phyloP scores from a whole-genome alignment of 2,888 invertebrate genomes.

The Acanthosepion lycidas region DNA sequence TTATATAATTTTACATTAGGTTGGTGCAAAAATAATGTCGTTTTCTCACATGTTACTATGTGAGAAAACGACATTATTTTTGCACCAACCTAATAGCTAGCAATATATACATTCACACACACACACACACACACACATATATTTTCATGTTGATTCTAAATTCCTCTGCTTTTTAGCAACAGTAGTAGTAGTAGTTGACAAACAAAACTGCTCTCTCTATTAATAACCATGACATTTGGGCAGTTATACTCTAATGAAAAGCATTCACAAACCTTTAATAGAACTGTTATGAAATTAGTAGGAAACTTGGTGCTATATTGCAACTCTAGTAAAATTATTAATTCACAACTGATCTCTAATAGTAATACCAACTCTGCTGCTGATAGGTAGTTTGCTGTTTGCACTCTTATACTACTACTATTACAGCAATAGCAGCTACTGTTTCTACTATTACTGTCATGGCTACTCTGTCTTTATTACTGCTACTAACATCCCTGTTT shows the following conservation, averaged over 20 bases:
- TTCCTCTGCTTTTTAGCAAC: neutral
- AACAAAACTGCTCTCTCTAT: neutral
- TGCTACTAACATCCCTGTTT: neutral
- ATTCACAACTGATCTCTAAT: neutral
- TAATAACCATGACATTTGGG: neutral
- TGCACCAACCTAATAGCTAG: too few relatives aligned
- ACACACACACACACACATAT: too few relatives aligned
- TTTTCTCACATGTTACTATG: too few relatives aligned
- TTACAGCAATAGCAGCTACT: neutral
- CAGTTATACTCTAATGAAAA: neutral
- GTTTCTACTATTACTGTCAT: neutral
- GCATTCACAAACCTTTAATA: neutral
- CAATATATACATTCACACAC: too few relatives aligned
- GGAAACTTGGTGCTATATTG: neutral
- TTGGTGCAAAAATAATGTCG: too few relatives aligned
- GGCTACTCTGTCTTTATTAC: neutral
- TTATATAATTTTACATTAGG: too few relatives aligned
- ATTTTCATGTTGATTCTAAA: neutral
- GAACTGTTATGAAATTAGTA: neutral
- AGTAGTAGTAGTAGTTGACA: neutral
- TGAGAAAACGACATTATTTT: too few relatives aligned
- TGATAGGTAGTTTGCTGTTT: too few relatives aligned
- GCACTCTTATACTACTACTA: neutral
- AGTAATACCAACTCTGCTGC: too few relatives aligned
- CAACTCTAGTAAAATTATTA: neutral